Evolutionary conservation across 2,888 invertebrate species (phyloP), one percentile per base, ranked within the genome.

Genomic region (Drosophila meridiana): DNA sequence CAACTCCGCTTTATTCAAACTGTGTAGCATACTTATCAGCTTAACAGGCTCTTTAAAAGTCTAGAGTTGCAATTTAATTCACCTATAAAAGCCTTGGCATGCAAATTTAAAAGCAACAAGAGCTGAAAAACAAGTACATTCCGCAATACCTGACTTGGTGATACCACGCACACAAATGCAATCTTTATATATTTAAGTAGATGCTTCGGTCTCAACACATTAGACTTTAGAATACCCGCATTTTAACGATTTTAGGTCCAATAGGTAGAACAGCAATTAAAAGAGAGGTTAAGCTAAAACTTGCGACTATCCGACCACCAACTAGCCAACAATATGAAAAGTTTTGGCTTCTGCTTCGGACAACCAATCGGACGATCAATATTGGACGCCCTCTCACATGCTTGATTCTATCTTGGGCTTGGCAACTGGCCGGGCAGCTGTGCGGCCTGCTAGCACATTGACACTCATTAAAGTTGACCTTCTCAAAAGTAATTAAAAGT

Each of bases 401-500:
- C 40, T 63, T 32, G 50, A 45, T 45, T 30, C 40, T 30, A 65
- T 61, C 52, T 67, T 62, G 34, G 32, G 32, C 30, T 26, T 26
- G 40, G 48, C 61, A 53, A 75, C 45, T n/a, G 72, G 67, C 52
- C 64, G 45, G 61, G 55, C 74, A 79, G 61, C 75, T 55, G 75
- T 45, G 50, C 45, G 43, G 30, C 60, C 32, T 28, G 42, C 65
- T 57, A 68, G 55, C 73, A 66, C 80, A 84, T 89, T 86, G 88
- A 85, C 85, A 87, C 90, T 83, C 83, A 90, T 87, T 87, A 81
- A 81, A 81, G 79, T 76, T 88, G 88, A 90, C 92, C 92, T 92
- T 92, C 91, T 89, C 78, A 62, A 90, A 91, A 90, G 92, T 91
- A 91, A 91, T 92, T 92, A 92, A 92, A 89, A 91, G 85, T 87